Evolutionary conservation across 2,113 vertebrate genomes (phyloP), one percentile per base, ranked within the genome.

Genomic region (Phylloscopus trochilus): DNA sequence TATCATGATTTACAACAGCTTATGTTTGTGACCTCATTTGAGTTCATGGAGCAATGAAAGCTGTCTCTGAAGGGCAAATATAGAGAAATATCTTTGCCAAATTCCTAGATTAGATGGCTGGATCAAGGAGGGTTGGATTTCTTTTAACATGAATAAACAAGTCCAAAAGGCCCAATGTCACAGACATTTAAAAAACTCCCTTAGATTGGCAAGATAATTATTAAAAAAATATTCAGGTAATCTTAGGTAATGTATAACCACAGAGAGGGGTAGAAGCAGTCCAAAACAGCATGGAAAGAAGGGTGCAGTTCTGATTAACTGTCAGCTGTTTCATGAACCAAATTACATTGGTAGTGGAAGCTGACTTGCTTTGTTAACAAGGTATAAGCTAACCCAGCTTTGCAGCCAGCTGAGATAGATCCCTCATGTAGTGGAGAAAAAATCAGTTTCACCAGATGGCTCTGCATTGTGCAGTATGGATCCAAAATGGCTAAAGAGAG

Each of bases 161-260:
- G 10, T 77, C 30, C 15, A 81, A 67, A 89, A 81, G 16, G 4
- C 11, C 30, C 21, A 33, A 66, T 81, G 56, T 14, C 23, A 49
- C 0, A 47, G 22, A 24, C 11, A 41, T 73, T 59, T 60, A 0
- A 16, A 92, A 74, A 60, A 30, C 0, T 0, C 7, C 7, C 10
- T 77, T 56, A 43, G 17, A n/a, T 8, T 76, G 47, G 31, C 37
- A 76, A 70, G 20, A 46, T 26, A 64, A 51, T 58, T 59, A 41
- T 73, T 79, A 33, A 77, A 90, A 64, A 43, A 60, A 51, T 31
- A 78, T 58, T 70, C 28, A 41, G 15, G 41, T 86, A 47, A 66
- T 80, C 24, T 80, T 72, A 88, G 53, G 7, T 24, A 89, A 62
- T 10, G 0, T n/a, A 11, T 53, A 90, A 37, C 26, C 12, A 23